Evolutionary conservation across 1,140 invertebrate genomes (phyloP).

Genomic region (Ectropis grisescens): DNA sequence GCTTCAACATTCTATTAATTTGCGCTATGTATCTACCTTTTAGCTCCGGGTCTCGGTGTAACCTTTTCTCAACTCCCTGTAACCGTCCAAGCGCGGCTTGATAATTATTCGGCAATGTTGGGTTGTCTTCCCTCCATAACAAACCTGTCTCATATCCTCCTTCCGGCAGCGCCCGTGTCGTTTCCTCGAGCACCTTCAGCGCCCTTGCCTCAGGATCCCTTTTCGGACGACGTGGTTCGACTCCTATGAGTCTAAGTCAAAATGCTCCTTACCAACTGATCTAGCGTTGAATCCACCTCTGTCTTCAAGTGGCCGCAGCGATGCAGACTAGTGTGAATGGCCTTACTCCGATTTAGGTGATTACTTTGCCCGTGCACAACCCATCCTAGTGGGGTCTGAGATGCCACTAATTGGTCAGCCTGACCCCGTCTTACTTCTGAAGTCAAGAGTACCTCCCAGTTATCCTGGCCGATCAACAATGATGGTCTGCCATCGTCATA

Average conservation of each 20-base stretch:
- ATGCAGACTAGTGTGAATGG: background rate
- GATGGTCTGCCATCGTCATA: conserved; percentile 1
- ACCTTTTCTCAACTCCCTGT: conserved; percentile 4
- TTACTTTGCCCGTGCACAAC: conserved; percentile 10
- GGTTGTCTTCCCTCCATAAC: conserved; percentile 4
- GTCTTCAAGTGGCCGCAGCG: background rate
- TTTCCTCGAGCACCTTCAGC: background rate
- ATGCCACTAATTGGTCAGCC: conserved; percentile 11
- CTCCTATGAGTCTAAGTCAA: conserved; percentile 2
- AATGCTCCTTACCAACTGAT: conserved; percentile 2
- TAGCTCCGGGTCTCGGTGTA: conserved; percentile 5
- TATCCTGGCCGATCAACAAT: background rate
- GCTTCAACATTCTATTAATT: conserved; percentile 1
- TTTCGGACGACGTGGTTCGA: conserved; percentile 1
- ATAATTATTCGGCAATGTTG: conserved; percentile 1
- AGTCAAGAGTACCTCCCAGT: background rate
- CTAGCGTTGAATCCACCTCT: background rate
- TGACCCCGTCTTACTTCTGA: conserved; percentile 2
- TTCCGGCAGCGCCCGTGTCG: conserved; percentile 1
- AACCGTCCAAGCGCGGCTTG: conserved; percentile 2
- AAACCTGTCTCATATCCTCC: conserved; percentile 9
- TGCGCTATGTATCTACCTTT: conserved; percentile 1
- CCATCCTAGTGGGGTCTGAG: conserved; percentile 16
- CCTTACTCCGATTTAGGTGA: background rate
- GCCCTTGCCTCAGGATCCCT: conserved; percentile 3